Conservation (phyloP, 2,888 invertebrate species). For the Octodonta nipae region DNA sequence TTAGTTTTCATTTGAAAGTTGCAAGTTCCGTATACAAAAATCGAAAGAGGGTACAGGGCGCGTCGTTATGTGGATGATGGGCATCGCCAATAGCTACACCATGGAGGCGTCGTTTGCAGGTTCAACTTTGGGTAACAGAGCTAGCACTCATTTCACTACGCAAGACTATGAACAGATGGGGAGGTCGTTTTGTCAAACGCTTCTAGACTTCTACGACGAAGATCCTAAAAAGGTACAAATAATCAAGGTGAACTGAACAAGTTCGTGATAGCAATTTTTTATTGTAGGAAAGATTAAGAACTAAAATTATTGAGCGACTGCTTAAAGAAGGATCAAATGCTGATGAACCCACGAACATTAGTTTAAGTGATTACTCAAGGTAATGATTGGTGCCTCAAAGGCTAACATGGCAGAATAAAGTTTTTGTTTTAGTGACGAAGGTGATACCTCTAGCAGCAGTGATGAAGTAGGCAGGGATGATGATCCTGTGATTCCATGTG, state of each 20-base stretch:
- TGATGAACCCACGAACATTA: constrained; percentile 76
- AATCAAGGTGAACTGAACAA: background rate
- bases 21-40: constrained; percentile 85
- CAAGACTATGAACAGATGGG: constrained; percentile 72
- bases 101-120: constrained; percentile 93
- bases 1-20: constrained; percentile 85
- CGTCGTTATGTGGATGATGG: constrained; percentile 90
- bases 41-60: constrained; percentile 90
- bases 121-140: constrained; percentile 66
- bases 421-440: constrained; percentile 60
- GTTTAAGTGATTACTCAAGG: constrained; percentile 80
- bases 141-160: constrained; percentile 72
- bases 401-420: background rate
- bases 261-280: constrained; percentile 13
- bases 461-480: constrained; percentile 38
- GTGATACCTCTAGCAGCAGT: constrained; percentile 58
- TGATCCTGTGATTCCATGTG: constrained; percentile 33
- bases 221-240: constrained; percentile 64
- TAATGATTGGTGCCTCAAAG: constrained; percentile 27
- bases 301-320: constrained; percentile 67
- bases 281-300: constrained; percentile 57
- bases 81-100: constrained; percentile 86
- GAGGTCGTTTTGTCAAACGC: constrained; percentile 80
- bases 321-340: constrained; percentile 75
- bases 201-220: constrained; percentile 81